Percentiles rank a stretch among this genome's conserved stretches.
phyloP scores from a whole-genome alignment of 2,113 vertebrate genomes.

The Burhinus bistriatus region DNA sequence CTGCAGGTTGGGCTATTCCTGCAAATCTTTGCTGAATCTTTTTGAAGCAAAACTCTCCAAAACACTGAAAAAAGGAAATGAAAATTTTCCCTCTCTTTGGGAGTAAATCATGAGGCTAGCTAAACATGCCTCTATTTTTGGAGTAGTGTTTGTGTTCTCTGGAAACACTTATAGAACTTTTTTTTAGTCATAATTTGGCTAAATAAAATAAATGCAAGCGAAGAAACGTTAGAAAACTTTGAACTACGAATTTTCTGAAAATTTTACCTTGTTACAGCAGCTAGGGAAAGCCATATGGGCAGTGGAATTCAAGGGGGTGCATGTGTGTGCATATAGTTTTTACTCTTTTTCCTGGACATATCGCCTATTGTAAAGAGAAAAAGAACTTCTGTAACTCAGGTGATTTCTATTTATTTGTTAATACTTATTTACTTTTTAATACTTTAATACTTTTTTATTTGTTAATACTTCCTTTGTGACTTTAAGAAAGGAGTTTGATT shows the following conservation, averaged over 20 bases:
- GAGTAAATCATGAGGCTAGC: not conserved
- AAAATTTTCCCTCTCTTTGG: slow-evolving; percentile 21
- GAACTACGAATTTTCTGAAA: not conserved
- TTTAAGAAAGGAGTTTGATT: not conserved
- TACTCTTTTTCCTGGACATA: not conserved
- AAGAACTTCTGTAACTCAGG: not conserved
- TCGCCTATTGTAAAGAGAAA: not conserved
- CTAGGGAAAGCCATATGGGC: not conserved
- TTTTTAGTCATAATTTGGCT: not conserved
- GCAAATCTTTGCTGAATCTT: not conserved
- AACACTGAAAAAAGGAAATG: slow-evolving; percentile 50
- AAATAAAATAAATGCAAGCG: not conserved
- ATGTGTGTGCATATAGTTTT: not conserved
- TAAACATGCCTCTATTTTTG: slow-evolving; percentile 37
- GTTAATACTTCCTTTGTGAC: not conserved
- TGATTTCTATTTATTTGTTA: not conserved
- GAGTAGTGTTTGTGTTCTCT: slow-evolving; percentile 1
- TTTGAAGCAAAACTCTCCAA: not conserved
- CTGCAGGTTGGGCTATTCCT: not conserved
- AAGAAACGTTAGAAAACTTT: slow-evolving; percentile 20
- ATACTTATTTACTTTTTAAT: no score
- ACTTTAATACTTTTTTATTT: no score
- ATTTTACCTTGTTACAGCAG: not conserved
- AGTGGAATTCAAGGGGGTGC: not conserved
- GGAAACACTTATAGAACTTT: not conserved